These are phyloP conservation scores for Ganaspis brasiliensis DNA, from an alignment of 2,888 invertebrate species.

Conservation along the genomic window DNA sequence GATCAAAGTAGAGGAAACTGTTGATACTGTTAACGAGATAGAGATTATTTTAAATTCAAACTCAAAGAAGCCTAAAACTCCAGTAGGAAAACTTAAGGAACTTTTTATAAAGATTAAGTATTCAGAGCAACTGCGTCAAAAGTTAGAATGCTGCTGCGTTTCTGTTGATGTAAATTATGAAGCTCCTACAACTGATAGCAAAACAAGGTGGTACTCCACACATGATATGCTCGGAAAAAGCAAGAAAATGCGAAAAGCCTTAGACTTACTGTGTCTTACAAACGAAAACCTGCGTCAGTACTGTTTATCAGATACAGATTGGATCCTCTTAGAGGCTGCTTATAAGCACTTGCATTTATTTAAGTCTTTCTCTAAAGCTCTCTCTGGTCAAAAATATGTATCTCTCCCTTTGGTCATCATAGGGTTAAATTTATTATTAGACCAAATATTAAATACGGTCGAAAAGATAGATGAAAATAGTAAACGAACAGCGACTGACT, in stretches of 20 bases:
- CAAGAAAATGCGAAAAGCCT: background rate
- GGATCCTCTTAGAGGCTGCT: too few species aligned
- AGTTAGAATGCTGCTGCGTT: background rate
- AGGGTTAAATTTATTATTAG: too few species aligned
- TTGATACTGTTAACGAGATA: background rate
- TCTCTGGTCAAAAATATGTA: too few species aligned
- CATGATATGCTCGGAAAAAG: background rate
- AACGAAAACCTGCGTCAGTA: too few species aligned
- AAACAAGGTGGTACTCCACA: background rate
- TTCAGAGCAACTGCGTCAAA: background rate
- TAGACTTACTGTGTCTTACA: background rate
- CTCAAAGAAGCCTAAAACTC: background rate
- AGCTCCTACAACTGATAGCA: background rate
- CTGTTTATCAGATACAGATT: too few species aligned
- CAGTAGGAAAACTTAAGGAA: background rate
- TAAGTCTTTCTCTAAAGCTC: too few species aligned
- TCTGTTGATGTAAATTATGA: background rate
- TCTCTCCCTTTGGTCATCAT: too few species aligned
- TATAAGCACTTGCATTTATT: too few species aligned
- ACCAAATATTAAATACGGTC: too few species aligned
- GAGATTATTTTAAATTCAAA: background rate
- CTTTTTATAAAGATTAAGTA: slow-evolving; percentile 19
- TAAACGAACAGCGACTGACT: too few species aligned
- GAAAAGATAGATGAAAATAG: too few species aligned
- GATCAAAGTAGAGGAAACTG: background rate